Evolutionary conservation across 2,888 invertebrate genomes (phyloP).

Genomic region (Tiliacea aurago): DNA sequence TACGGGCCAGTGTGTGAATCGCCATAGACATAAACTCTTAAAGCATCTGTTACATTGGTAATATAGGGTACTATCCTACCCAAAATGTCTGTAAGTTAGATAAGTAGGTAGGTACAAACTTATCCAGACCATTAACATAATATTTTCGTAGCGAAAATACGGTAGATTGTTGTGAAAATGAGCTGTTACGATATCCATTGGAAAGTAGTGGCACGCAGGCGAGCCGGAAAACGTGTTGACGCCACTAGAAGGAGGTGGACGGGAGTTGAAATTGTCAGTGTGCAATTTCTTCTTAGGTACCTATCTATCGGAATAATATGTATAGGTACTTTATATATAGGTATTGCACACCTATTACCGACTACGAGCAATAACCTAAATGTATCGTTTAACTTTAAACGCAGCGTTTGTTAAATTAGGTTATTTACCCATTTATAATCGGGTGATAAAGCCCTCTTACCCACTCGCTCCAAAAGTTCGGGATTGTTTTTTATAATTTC

Average conservation of each 20-base stretch:
- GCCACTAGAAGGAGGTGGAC: neutral
- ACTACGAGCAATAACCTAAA: neutral
- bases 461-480: no score
- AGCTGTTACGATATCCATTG: slow-evolving; percentile 4
- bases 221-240: neutral
- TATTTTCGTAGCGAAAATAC: neutral
- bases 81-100: no score
- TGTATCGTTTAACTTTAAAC: neutral
- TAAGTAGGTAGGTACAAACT: neutral
- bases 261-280: neutral
- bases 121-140: neutral
- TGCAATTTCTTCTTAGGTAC: neutral
- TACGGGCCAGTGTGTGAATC: no score
- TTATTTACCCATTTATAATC: no score
- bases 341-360: neutral
- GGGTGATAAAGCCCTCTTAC: no score
- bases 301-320: neutral
- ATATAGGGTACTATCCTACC: neutral
- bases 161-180: slow-evolving; percentile 5
- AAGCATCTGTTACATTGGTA: neutral
- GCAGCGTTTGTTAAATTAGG: neutral
- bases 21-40: neutral
- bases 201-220: neutral
- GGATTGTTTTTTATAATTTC: no score
- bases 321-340: neutral